A percentile compares a stretch with the other conserved stretches of the same genome.
Evolutionary conservation across 2,113 vertebrate genomes (phyloP).

Genomic region (Atlantisia rogersi): DNA sequence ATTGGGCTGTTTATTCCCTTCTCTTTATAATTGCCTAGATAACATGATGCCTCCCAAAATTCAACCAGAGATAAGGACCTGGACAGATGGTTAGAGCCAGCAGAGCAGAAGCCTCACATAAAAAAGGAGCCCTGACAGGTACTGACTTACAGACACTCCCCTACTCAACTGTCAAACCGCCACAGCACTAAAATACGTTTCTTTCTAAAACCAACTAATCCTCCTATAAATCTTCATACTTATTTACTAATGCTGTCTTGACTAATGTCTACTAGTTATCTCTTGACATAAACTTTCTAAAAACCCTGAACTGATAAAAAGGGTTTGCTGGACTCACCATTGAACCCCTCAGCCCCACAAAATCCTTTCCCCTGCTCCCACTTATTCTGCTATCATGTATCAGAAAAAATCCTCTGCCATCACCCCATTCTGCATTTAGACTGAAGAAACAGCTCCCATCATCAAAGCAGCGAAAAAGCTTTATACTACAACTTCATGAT

Average conservation of each 20-base stretch:
- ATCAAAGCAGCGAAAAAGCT: not conserved
- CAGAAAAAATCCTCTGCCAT: not conserved
- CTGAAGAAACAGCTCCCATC: not conserved
- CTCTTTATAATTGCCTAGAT: not conserved
- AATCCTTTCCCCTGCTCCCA: not conserved
- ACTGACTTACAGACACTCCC: slow-evolving; percentile 64
- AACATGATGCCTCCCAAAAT: not conserved
- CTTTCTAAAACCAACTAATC: slow-evolving; percentile 16
- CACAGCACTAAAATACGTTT: slow-evolving; percentile 28
- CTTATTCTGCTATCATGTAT: not conserved
- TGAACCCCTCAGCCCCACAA: too few relatives aligned
- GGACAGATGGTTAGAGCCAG: not conserved
- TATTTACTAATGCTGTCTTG: not conserved
- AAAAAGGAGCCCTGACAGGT: slow-evolving; percentile 20
- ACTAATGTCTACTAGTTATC: not conserved
- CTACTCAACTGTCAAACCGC: slow-evolving; percentile 47
- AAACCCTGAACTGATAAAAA: not conserved
- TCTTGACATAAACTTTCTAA: not conserved
- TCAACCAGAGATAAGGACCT: not conserved
- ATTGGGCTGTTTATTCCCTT: not conserved
- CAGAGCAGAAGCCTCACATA: not conserved
- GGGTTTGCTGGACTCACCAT: not conserved
- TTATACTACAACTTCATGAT: not conserved
- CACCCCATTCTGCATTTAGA: not conserved
- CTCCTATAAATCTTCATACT: not conserved